Evolutionary conservation across 2,113 vertebrate genomes (phyloP).

Genomic region (Bujurquina vittata): DNA sequence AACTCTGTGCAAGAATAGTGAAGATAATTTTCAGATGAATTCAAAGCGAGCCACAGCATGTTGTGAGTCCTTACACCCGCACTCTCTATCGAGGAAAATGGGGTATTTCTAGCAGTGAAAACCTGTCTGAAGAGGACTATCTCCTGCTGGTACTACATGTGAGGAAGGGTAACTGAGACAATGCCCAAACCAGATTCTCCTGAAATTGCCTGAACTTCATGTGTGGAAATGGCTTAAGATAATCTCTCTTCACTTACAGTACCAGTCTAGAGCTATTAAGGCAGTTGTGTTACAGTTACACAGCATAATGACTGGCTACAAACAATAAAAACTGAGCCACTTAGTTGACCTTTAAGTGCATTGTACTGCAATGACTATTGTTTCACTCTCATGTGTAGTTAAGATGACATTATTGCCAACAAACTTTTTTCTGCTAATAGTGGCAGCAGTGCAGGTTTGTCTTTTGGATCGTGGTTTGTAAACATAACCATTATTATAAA

Average conservation of each 20-base stretch:
- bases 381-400: constrained; percentile 33
- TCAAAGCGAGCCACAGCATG: background rate
- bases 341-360: constrained; percentile 8
- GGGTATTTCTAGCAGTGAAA: background rate
- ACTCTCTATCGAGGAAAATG: background rate
- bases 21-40: background rate
- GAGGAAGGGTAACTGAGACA: background rate
- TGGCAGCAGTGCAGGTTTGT: constrained; percentile 9
- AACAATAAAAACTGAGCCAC: constrained; percentile 15
- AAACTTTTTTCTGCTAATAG: constrained; percentile 14
- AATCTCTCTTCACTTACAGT: background rate
- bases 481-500: constrained; percentile 19
- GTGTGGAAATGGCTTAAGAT: background rate
- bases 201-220: background rate
- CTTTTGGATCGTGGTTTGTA: background rate
- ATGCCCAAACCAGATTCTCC: background rate
- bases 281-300: background rate
- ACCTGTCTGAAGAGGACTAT: background rate
- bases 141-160: background rate
- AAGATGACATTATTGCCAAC: constrained; percentile 37
- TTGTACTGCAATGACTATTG: background rate
- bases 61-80: background rate
- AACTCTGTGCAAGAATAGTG: background rate
- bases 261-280: background rate
- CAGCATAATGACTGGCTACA: background rate